A percentile compares a stretch with the other conserved stretches of the same genome.
These are phyloP conservation scores for Pyrrhia umbra DNA, from an alignment of 2,888 invertebrate genomes.

Conservation along the genomic window DNA sequence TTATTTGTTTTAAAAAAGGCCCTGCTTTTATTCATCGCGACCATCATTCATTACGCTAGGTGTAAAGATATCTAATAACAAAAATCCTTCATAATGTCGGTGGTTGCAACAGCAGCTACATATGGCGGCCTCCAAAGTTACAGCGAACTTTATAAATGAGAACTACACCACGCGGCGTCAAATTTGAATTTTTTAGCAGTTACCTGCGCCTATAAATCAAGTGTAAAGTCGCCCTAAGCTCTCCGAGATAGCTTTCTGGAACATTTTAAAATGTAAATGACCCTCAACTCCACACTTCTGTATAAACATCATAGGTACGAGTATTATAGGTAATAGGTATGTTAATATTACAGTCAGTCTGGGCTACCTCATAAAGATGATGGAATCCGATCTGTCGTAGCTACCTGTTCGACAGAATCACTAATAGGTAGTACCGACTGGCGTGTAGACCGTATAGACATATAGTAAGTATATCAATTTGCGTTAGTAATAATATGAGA, in stretches of 20 bases:
- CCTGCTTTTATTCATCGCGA: no score
- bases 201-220: conserved; percentile 89
- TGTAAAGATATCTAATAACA: not conserved
- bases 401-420: no score
- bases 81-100: conserved; percentile 8
- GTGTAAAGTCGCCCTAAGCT: conserved; percentile 86
- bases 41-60: no score
- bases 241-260: conserved; percentile 81
- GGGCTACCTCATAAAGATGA: conserved; percentile 18
- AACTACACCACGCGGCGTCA: conserved; percentile 70
- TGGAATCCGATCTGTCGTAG: conserved; percentile 6
- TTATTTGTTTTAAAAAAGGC: no score
- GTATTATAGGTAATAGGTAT: conserved; percentile 24
- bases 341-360: conserved; percentile 25
- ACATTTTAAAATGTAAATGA: conserved; percentile 89
- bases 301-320: conserved; percentile 27
- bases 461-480: no score
- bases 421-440: no score
- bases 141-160: conserved; percentile 69
- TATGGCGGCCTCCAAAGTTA: conserved; percentile 76
- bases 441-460: no score
- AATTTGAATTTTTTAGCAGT: conserved; percentile 89
- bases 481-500: no score
- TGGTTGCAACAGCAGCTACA: conserved; percentile 60
- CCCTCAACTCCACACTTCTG: conserved; percentile 68